Evolutionary conservation across 2,113 vertebrate genomes (phyloP), one percentile per base, ranked within the genome.

Genomic region (Nansenia antarctica): DNA sequence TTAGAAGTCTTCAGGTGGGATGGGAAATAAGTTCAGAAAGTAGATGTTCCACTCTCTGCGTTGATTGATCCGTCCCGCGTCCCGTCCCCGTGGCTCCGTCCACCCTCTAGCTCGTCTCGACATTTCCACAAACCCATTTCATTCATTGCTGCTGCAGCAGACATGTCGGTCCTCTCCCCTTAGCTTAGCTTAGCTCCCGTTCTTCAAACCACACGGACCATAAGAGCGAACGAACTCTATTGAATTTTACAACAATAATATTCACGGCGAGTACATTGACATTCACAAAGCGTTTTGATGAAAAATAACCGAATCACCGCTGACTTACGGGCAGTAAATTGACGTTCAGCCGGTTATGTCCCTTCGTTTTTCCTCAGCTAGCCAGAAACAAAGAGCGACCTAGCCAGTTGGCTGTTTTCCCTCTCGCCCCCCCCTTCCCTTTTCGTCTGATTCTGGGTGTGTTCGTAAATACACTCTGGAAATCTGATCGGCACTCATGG

Each of bases 351-450:
- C 53, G 70, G 80, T 76, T n/a, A 69, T 70, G 82, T 88, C 82
- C 88, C 73, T 84, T 7, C 85, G 77, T 84, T 89, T n/a, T 86
- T 91, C 83, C 83, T 85, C 79, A 20, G 45, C 85, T 58, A 85
- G 73, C 83, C 79, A 91, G 90, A 91, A 93, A 93, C 91, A 93
- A 92, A 93, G 92, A 90, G 74, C 87, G 80, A 87, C 76, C 83
- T 72, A 78, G 83, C 86, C 81, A 80, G 85, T 81, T 71, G 73
- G 76, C 85, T 82, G 87, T 86, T 89, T 85, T 79, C 76, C 62
- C 69, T 62, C 82, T 52, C 70, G 61, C 74, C 74, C 26, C 69
- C 37, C 53, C 58, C 62, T 37, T 31, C 69, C 71, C 45, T 74
- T 69, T 59, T 70, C 65, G 34, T 35, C 8, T 57, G 76, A 52